These are phyloP conservation scores for Cassiopea andromeda DNA, from an alignment of 30 jellyfish, hydroid and myxozoan genomes.

Conservation along the genomic window DNA sequence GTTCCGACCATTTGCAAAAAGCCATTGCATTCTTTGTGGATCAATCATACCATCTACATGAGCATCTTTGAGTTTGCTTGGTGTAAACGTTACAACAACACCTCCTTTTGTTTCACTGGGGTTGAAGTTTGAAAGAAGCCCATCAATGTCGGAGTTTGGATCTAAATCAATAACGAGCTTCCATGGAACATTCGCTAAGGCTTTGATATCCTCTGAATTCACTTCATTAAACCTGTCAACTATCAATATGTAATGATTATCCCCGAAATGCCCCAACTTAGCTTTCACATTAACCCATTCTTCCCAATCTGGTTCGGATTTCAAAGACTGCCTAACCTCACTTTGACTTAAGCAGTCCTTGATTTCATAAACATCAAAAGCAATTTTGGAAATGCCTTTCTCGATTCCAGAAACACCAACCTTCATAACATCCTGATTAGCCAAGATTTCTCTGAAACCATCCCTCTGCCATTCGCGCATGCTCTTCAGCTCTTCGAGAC, in stretches of 20 bases:
- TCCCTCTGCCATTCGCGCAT: too few species aligned
- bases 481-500: conserved; percentile 25
- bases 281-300: conserved; percentile 21
- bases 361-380: background rate
- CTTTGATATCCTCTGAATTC: background rate
- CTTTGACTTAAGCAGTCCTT: conserved; percentile 6
- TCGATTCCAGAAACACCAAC: background rate
- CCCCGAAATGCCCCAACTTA: conserved; percentile 10
- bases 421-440: background rate
- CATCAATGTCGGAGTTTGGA: conserved; percentile 37
- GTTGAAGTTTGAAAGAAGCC: background rate
- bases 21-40: conserved; percentile 39
- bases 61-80: conserved; percentile 19
- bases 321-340: background rate
- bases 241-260: conserved; percentile 23
- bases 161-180: conserved; percentile 36
- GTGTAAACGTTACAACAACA: conserved; percentile 2
- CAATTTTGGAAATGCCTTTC: background rate
- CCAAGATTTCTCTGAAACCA: too few species aligned
- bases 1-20: conserved; percentile 64
- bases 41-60: conserved; percentile 8
- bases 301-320: background rate
- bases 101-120: conserved; percentile 22
- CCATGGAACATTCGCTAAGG: conserved; percentile 37
- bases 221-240: conserved; percentile 10